Conservation (phyloP, 2,888 invertebrate genomes). For the Cheilosia scutellata region DNA sequence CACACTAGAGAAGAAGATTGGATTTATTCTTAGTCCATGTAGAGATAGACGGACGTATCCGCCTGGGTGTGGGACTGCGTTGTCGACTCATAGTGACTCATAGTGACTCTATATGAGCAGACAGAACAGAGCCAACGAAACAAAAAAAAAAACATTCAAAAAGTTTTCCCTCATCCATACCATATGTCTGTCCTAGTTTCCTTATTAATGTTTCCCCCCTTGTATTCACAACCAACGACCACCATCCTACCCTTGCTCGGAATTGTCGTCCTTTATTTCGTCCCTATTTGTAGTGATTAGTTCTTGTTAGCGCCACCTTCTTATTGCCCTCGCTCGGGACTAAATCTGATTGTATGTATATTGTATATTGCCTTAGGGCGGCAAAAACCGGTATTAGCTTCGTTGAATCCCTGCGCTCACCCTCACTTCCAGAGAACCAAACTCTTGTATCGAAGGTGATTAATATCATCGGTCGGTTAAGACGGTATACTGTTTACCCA, state of each 20-base stretch:
- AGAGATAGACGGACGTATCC: too few relatives aligned
- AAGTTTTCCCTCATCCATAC: conserved; percentile 45
- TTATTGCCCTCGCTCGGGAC: conserved; percentile 39
- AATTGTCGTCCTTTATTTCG: conserved; percentile 55
- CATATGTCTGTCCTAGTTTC: conserved; percentile 40
- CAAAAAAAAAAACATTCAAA: conserved; percentile 33
- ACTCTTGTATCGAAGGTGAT: conserved; percentile 65
- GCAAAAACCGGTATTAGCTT: conserved; percentile 63
- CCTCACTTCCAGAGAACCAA: neutral
- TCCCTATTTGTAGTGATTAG: conserved; percentile 74
- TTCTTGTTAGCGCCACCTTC: conserved; percentile 73
- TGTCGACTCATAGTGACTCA: conserved; percentile 48
- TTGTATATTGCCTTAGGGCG: conserved; percentile 42
- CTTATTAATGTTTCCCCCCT: conserved; percentile 48
- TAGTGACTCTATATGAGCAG: conserved; percentile 7
- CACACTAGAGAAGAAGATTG: neutral
- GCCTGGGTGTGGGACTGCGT: conserved; percentile 1
- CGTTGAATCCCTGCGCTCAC: neutral
- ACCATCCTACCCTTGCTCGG: conserved; percentile 10
- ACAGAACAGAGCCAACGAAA: conserved; percentile 3
- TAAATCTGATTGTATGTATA: conserved; percentile 68
- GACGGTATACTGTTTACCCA: conserved; percentile 52
- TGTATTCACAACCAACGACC: conserved; percentile 22
- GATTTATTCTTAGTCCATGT: neutral
- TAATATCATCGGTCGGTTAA: conserved; percentile 67